These are phyloP conservation scores for Thecocarcelia acutangulata DNA, from an alignment of 2,888 invertebrate genomes.

Conservation along the genomic window DNA sequence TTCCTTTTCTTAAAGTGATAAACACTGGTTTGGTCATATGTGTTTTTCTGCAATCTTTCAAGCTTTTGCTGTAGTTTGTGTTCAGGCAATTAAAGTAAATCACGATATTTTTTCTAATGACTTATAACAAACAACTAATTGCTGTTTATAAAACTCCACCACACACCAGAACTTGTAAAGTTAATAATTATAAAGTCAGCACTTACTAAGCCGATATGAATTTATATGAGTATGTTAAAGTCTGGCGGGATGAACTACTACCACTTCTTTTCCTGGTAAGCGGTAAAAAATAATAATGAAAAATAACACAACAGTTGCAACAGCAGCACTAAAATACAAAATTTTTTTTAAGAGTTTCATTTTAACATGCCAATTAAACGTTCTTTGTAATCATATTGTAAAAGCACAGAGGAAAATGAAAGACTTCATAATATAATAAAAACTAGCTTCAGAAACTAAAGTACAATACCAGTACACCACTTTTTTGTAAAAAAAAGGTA, in stretches of 20 bases:
- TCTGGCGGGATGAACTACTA: constrained; percentile 41
- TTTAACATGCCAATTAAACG: constrained; percentile 70
- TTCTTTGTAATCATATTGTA: constrained; percentile 62
- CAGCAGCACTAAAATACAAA: constrained; percentile 36
- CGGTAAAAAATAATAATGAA: background rate
- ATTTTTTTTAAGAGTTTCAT: constrained; percentile 58
- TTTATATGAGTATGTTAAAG: constrained; percentile 36
- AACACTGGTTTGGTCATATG: background rate
- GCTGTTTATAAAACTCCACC: constrained; percentile 49
- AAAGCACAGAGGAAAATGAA: constrained; percentile 36
- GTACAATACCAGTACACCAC: background rate
- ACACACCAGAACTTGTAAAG: constrained; percentile 38
- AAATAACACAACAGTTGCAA: constrained; percentile 19
- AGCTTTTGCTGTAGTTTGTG: constrained; percentile 6
- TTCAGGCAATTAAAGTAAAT: constrained; percentile 64
- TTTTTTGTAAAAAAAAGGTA: background rate
- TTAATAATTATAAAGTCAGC: constrained; percentile 68
- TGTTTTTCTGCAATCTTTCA: background rate
- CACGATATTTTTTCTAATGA: constrained; percentile 67
- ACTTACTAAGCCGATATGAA: constrained; percentile 56
- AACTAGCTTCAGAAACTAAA: constrained; percentile 14
- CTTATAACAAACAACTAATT: constrained; percentile 64
- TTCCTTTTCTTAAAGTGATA: background rate
- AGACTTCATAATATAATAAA: constrained; percentile 17
- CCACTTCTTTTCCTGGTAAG: constrained; percentile 21